A percentile compares a stretch with the other conserved stretches of the same genome.
These are phyloP conservation scores for Melinaea marsaeus DNA, from an alignment of 2,888 invertebrate species.

Conservation along the genomic window DNA sequence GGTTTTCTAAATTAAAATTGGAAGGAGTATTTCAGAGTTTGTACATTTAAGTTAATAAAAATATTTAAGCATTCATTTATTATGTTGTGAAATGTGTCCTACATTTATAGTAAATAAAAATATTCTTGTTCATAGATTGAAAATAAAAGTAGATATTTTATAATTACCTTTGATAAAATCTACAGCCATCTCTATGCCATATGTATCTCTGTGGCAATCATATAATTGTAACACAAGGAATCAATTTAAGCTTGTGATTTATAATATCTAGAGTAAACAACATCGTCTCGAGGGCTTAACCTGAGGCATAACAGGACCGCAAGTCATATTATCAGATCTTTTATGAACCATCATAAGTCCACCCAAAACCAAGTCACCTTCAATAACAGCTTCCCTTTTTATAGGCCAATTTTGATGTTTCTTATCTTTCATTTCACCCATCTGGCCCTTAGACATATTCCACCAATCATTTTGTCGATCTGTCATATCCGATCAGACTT, in stretches of 20 bases:
- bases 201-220: slow-evolving; percentile 97
- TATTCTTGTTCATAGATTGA: no score
- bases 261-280: slow-evolving; percentile 91
- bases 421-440: slow-evolving; percentile 58
- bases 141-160: neutral
- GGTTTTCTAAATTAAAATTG: neutral
- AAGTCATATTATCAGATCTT: slow-evolving; percentile 90
- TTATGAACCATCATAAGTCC: slow-evolving; percentile 97
- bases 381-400: slow-evolving; percentile 90
- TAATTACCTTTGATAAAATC: slow-evolving; percentile 95
- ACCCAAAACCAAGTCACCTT: slow-evolving; percentile 92
- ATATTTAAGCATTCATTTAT: no score
- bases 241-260: slow-evolving; percentile 80
- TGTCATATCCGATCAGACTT: slow-evolving; percentile 38
- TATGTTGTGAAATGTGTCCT: no score
- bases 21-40: neutral
- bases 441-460: slow-evolving; percentile 61
- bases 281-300: slow-evolving; percentile 95
- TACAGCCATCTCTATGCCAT: slow-evolving; percentile 96
- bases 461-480: slow-evolving; percentile 52
- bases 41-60: neutral
- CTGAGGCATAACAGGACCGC: slow-evolving; percentile 96
- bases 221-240: slow-evolving; percentile 90
- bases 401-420: slow-evolving; percentile 84
- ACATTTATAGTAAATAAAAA: no score